These are phyloP conservation scores for Spilogale gracilis DNA, from an alignment of 2,113 vertebrate species.

Conservation along the genomic window DNA sequence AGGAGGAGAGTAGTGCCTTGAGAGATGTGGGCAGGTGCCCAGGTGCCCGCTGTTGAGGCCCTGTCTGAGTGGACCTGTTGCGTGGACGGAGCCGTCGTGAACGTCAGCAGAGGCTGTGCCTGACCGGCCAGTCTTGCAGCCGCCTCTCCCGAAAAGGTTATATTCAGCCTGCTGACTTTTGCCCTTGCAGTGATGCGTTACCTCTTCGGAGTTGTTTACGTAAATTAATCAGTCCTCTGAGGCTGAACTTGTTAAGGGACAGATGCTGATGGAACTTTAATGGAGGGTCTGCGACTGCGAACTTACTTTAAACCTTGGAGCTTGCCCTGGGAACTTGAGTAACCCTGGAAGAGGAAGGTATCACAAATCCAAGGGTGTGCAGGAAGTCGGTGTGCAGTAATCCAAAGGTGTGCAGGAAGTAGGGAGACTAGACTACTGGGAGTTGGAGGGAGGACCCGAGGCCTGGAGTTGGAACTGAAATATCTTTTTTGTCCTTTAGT, in stretches of 20 bases:
- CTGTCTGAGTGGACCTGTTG: slow-evolving; percentile 63
- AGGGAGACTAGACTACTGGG: slow-evolving; percentile 52
- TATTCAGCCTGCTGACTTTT: not conserved
- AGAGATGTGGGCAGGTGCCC: slow-evolving; percentile 51
- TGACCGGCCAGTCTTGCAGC: not conserved
- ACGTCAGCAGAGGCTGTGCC: not conserved
- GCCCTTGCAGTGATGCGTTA: not conserved
- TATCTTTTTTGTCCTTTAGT: not conserved
- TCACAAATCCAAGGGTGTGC: not conserved
- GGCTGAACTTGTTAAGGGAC: not conserved
- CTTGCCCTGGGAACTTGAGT: not conserved
- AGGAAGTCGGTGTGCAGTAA: slow-evolving; percentile 58
- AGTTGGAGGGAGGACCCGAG: not conserved
- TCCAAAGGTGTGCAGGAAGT: slow-evolving; percentile 76
- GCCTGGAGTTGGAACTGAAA: not conserved
- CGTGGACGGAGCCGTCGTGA: not conserved
- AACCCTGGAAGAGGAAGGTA: slow-evolving; percentile 1
- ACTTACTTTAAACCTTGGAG: slow-evolving; percentile 52
- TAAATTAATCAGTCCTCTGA: not conserved
- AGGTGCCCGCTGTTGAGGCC: not conserved
- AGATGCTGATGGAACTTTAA: not conserved
- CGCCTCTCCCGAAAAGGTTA: not conserved
- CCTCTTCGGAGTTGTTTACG: slow-evolving; percentile 54
- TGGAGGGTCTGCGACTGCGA: not conserved
- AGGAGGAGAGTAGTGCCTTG: not conserved